Conservation (phyloP, 2,797 vertebrate genomes). For the Hydrocynus forskahlii region DNA sequence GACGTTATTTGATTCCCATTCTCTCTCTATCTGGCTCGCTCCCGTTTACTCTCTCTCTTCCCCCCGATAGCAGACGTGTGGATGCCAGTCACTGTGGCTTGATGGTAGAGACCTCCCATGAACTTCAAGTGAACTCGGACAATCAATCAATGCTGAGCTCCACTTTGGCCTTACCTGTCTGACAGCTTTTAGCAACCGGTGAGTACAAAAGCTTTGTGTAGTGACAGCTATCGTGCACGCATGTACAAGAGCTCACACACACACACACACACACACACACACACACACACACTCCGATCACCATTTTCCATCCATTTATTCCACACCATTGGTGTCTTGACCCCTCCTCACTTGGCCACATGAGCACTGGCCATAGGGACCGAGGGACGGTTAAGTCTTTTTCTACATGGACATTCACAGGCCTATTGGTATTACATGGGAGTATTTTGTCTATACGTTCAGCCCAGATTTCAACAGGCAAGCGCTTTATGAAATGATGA, state of each 20-base stretch:
- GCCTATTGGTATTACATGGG: slow-evolving; percentile 21
- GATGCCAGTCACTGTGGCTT: slow-evolving; percentile 77
- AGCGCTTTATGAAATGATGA: slow-evolving; percentile 27
- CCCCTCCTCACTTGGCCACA: background rate
- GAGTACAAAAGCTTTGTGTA: slow-evolving; percentile 53
- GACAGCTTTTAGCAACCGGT: slow-evolving; percentile 75
- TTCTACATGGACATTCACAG: slow-evolving; percentile 26
- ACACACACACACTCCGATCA: background rate
- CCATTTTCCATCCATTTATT: slow-evolving; percentile 31
- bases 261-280: background rate
- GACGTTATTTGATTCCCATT: slow-evolving; percentile 50
- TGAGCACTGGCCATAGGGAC: slow-evolving; percentile 9
- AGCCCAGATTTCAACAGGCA: background rate
- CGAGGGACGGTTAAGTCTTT: slow-evolving; percentile 22
- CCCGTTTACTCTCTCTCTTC: slow-evolving; percentile 30
- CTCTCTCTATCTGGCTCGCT: slow-evolving; percentile 14
- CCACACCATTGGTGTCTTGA: slow-evolving; percentile 24
- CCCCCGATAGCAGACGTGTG: slow-evolving; percentile 59
- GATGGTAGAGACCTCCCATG: slow-evolving; percentile 78
- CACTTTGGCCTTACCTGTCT: slow-evolving; percentile 73
- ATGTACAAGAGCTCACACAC: slow-evolving; percentile 42
- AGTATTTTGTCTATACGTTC: slow-evolving; percentile 33
- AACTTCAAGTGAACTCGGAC: slow-evolving; percentile 77
- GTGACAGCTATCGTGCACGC: slow-evolving; percentile 64
- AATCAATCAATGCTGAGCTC: slow-evolving; percentile 79